Base-by-base conservation (phyloP, 1,140 invertebrate species). In the Branchinecta lynchi region DNA sequence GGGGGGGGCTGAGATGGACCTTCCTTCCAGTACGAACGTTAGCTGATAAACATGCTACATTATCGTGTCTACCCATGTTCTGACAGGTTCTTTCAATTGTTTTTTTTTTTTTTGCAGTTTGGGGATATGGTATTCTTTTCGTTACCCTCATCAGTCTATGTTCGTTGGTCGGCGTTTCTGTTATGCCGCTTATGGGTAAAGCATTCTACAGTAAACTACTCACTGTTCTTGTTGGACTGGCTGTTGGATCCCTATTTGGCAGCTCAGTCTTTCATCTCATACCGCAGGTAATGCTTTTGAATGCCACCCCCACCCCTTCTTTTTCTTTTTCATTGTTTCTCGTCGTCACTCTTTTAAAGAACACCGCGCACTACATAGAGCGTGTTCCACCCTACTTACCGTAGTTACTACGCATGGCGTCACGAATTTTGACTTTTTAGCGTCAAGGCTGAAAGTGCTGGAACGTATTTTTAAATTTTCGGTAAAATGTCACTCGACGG, bases 221-320 rank as follows among this genome's bases (percentile, higher is more conserved):
- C 32, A 84, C 83, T 21, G 78, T 82, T 66, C 79, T 86, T 73
- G 80, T 87, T 69, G 84, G 84, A 8, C 75, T 86, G 20, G 86
- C 86, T 43, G 85, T 86, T 20, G 85, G 85, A 6, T 85, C 82
- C 65, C 77, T 87, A n/a, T 80, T 81, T 45, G 84, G 83, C n/a
- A 85, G 81, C 72, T 81, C 82, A 8, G 76, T 86, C 44, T 83
- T 87, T 71, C 83, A 86, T 73, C 79, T 86, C 9, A 79, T 87
- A 21, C 85, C 86, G 12, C 83, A 86, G 77, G 85, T 79, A 73
- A 72, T 66, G 17, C 20, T 21, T 68, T 9, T 66, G 32, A 32
- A n/a, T 10, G 15, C 66, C 43, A 21, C 7, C 15, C 20, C 3
- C 9, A 66, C 12, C 15, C 45, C 21, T 21, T n/a, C 10, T 46